Evolutionary conservation across 2,113 vertebrate genomes (phyloP).

Genomic region (Meles meles): DNA sequence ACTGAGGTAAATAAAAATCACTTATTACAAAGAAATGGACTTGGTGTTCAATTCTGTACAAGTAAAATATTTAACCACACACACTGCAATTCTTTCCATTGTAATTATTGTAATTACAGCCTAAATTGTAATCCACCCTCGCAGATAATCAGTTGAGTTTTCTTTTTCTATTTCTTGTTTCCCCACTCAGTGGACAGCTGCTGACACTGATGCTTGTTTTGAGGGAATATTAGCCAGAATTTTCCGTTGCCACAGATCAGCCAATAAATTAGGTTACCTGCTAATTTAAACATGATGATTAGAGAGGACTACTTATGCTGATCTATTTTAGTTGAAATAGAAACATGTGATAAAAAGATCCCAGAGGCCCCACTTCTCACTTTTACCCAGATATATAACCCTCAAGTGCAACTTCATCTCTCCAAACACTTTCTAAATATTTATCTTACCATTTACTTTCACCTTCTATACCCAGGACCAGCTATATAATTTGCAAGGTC

Average conservation of each 20-base stretch:
- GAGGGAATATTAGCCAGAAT: neutral
- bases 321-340: neutral
- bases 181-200: neutral
- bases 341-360: neutral
- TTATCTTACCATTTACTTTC: constrained; percentile 17
- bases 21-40: neutral
- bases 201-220: neutral
- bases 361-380: neutral
- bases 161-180: constrained; percentile 12
- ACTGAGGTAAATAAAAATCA: neutral
- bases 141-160: neutral
- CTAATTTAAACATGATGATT: neutral
- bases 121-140: neutral
- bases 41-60: neutral
- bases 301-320: neutral
- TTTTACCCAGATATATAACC: neutral
- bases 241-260: neutral
- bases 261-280: neutral
- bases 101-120: neutral
- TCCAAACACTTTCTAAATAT: constrained; percentile 33
- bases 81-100: neutral
- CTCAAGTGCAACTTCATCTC: neutral
- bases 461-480: neutral
- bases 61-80: neutral
- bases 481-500: neutral